Evolutionary conservation across 2,113 vertebrate genomes (phyloP).

Genomic region (Rallus limicola): DNA sequence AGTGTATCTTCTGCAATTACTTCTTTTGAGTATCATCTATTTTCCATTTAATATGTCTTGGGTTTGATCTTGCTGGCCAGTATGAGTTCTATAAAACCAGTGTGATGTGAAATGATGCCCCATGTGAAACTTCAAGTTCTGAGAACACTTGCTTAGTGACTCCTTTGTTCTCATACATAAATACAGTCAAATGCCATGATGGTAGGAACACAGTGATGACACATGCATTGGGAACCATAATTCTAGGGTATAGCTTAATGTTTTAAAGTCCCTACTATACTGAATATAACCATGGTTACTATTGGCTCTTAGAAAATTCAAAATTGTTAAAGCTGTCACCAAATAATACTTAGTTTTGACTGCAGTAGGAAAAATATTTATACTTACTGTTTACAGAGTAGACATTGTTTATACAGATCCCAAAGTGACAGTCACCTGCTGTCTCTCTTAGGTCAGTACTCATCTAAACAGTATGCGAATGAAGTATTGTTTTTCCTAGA

Average conservation of each 20-base stretch:
- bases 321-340: not conserved
- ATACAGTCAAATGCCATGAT: rapidly evolving
- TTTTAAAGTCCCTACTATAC: not conserved
- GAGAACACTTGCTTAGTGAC: not conserved
- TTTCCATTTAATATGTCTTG: not conserved
- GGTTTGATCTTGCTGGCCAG: not conserved
- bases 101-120: not conserved
- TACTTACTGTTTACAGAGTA: not conserved
- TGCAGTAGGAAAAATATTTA: not conserved
- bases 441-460: not conserved
- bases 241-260: not conserved
- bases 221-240: too few relatives aligned
- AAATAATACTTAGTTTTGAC: not conserved
- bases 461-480: not conserved
- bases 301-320: not conserved
- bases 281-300: not conserved
- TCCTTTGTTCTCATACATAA: not conserved
- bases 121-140: not conserved
- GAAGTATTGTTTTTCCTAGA: not conserved
- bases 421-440: not conserved
- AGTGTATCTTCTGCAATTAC: not conserved
- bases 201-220: not conserved
- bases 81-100: not conserved
- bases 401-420: not conserved
- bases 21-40: not conserved